Conservation (phyloP, 1,140 invertebrate species). For the Leucophenga varia region DNA sequence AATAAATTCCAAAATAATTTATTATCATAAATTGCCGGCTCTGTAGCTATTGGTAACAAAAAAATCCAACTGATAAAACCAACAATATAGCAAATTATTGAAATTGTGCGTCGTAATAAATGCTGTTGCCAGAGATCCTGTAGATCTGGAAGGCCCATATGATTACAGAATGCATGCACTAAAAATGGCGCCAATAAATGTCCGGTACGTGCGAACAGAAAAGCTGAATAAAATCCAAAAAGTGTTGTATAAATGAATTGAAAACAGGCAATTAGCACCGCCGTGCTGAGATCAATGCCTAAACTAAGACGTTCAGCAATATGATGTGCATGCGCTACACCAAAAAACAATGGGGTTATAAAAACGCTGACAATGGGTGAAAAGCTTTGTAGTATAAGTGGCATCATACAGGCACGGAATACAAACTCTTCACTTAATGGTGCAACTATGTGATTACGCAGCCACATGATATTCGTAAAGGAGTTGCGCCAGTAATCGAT, state of each 20-base stretch:
- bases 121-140: constrained; percentile 72
- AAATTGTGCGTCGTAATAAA: constrained; percentile 64
- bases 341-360: constrained; percentile 89
- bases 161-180: constrained; percentile 92
- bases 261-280: constrained; percentile 73
- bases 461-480: constrained; percentile 76
- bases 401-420: constrained; percentile 92
- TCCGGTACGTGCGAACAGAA: constrained; percentile 80
- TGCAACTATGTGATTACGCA: constrained; percentile 86
- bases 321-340: constrained; percentile 91
- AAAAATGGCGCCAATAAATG: constrained; percentile 86
- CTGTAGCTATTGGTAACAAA: constrained; percentile 76
- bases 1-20: constrained; percentile 64
- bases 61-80: constrained; percentile 79
- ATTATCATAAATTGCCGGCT: constrained; percentile 76
- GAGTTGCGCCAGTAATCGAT: constrained; percentile 73
- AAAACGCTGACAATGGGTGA: constrained; percentile 75
- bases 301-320: constrained; percentile 76
- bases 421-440: constrained; percentile 94
- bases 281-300: constrained; percentile 68
- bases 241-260: constrained; percentile 89
- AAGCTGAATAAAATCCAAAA: constrained; percentile 92
- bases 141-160: constrained; percentile 93
- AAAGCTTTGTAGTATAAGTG: constrained; percentile 81
- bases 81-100: constrained; percentile 68